Percentiles rank a stretch among this genome's conserved stretches.
Conservation (phyloP, 2,888 invertebrate species). For the Lepeophtheirus nordmannii region DNA sequence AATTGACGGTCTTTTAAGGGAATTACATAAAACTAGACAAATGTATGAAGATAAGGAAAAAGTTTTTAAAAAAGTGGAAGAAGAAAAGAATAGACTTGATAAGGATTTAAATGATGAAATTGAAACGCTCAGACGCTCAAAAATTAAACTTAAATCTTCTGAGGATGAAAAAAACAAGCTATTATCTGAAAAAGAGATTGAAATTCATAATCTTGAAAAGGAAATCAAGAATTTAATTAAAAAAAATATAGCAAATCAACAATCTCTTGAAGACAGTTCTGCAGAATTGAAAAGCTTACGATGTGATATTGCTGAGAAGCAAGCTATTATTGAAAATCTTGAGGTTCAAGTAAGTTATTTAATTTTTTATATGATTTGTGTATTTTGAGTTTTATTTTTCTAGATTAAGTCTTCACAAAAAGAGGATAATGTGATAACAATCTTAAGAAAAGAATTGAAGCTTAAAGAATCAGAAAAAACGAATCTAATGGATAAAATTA, state of each 20-base stretch:
- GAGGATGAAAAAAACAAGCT: neutral
- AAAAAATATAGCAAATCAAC: neutral
- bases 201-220: neutral
- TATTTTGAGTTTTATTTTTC: neutral
- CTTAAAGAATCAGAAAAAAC: neutral
- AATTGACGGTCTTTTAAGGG: no score
- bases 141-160: neutral
- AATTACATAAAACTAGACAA: no score
- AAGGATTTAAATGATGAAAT: slow-evolving; percentile 9
- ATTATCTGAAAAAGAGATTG: neutral
- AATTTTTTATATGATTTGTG: no score
- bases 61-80: neutral
- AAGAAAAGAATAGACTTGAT: neutral
- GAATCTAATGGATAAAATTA: neutral
- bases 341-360: no score
- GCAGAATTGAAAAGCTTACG: no score
- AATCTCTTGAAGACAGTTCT: neutral
- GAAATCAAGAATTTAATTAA: neutral
- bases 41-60: slow-evolving; percentile 1
- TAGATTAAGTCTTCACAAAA: neutral
- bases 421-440: slow-evolving; percentile 7
- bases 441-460: slow-evolving; percentile 10
- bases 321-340: no score
- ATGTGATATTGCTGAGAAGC: no score
- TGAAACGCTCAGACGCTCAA: neutral